Percentiles rank a stretch among this genome's conserved stretches.
These are phyloP conservation scores for Apoda limacodes DNA, from an alignment of 2,888 invertebrate genomes.

Conservation along the genomic window DNA sequence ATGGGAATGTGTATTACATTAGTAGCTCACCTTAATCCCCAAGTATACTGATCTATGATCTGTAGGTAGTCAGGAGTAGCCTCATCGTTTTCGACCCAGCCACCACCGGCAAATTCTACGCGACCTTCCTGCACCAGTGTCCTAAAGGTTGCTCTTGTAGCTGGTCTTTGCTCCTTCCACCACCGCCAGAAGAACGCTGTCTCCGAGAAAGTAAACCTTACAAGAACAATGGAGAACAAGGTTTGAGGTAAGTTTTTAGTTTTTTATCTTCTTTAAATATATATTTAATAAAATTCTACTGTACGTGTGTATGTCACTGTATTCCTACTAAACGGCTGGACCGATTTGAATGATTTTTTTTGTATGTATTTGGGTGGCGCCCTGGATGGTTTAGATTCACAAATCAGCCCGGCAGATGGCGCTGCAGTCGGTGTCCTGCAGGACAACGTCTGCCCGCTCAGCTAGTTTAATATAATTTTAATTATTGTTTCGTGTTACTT, in stretches of 20 bases:
- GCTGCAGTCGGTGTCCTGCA: too few species aligned
- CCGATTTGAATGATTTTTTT: too few species aligned
- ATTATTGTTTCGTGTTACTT: too few species aligned
- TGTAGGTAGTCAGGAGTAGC: constrained; percentile 77
- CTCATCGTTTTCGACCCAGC: constrained; percentile 71
- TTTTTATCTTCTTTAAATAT: neutral
- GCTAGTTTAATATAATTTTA: too few species aligned
- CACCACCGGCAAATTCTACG: constrained; percentile 72
- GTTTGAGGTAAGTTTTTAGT: neutral
- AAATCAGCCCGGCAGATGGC: too few species aligned
- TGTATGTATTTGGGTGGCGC: too few species aligned
- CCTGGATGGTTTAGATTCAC: too few species aligned
- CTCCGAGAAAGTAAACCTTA: constrained; percentile 84
- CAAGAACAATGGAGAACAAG: neutral
- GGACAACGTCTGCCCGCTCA: too few species aligned
- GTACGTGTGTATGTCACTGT: too few species aligned
- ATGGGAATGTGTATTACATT: too few species aligned
- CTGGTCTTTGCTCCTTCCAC: constrained; percentile 77
- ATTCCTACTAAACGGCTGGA: too few species aligned
- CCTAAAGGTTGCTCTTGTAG: constrained; percentile 62
- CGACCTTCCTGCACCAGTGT: constrained; percentile 70
- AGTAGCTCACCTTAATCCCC: constrained; percentile 71
- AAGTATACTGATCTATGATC: constrained; percentile 77
- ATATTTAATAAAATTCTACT: too few species aligned
- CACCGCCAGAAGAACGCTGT: constrained; percentile 84